Percentiles rank a stretch among this genome's conserved stretches.
Conservation (phyloP, 2,113 vertebrate genomes). For the Camelus dromedarius region DNA sequence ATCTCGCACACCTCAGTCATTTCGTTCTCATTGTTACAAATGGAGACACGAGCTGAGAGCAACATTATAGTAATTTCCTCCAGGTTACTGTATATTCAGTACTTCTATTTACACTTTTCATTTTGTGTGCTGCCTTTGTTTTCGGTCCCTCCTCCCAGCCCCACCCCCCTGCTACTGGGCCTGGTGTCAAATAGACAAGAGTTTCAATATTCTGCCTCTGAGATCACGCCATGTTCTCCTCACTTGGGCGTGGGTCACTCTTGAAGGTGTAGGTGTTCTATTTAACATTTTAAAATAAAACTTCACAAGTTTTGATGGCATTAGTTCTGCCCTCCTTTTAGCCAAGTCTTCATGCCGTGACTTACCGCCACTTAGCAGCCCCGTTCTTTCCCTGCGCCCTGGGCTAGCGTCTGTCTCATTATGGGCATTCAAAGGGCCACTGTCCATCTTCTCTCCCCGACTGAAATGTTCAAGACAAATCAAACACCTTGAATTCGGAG, state of each 20-base stretch:
- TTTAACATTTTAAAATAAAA: constrained; percentile 68
- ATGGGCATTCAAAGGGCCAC: not conserved
- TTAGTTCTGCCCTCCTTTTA: constrained; percentile 22
- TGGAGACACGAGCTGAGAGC: constrained; percentile 46
- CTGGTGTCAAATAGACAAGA: not conserved
- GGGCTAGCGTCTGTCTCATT: constrained; percentile 2
- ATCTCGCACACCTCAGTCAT: not conserved
- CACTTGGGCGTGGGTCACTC: not conserved
- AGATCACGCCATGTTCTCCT: constrained; percentile 43
- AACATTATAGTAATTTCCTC: constrained; percentile 51
- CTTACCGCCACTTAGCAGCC: not conserved
- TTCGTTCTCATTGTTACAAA: constrained; percentile 56
- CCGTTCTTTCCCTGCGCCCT: not conserved
- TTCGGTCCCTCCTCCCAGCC: not conserved
- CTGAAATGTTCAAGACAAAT: constrained; percentile 32
- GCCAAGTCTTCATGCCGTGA: constrained; percentile 32
- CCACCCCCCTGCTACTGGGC: not conserved
- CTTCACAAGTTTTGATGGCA: not conserved
- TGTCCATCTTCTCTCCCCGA: not conserved
- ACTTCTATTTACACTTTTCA: constrained; percentile 62
- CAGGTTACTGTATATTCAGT: constrained; percentile 55
- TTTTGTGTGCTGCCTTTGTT: constrained; percentile 62
- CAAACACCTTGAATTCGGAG: constrained; percentile 3
- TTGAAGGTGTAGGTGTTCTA: constrained; percentile 10
- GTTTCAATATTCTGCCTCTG: not conserved